Conservation (phyloP, 2,888 invertebrate species). For the Neuroscelio doddi region DNA sequence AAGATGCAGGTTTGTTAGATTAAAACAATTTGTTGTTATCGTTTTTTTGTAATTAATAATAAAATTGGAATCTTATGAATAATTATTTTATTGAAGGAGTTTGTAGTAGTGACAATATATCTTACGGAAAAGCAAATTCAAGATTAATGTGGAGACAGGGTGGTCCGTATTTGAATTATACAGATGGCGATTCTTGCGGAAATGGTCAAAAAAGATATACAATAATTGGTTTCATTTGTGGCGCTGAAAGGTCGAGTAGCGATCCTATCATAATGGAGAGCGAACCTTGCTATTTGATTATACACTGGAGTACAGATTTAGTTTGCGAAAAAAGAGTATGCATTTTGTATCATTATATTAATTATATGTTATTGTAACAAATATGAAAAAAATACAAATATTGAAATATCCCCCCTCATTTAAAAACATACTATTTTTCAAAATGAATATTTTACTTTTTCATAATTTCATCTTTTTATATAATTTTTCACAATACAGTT, state of each 20-base stretch:
- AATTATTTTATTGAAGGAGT: conserved; percentile 51
- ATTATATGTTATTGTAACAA: too few species aligned
- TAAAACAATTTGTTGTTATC: background rate
- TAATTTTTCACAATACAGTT: too few species aligned
- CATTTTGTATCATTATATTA: too few species aligned
- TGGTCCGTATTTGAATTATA: conserved; percentile 66
- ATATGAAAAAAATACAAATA: too few species aligned
- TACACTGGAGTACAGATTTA: conserved; percentile 59
- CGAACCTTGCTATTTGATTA: conserved; percentile 54
- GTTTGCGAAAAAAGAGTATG: conserved; percentile 55
- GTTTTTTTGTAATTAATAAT: conserved; percentile 2
- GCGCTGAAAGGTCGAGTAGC: conserved; percentile 45
- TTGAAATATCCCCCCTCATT: too few species aligned
- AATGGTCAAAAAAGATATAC: conserved; percentile 54
- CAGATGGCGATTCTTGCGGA: conserved; percentile 58
- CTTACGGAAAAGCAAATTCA: conserved; percentile 58
- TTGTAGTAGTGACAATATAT: conserved; percentile 51
- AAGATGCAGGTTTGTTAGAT: conserved; percentile 52
- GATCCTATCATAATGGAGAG: conserved; percentile 53
- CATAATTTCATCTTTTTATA: too few species aligned
- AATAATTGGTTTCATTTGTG: conserved; percentile 60
- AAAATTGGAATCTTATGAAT: conserved; percentile 8
- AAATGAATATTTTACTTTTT: too few species aligned
- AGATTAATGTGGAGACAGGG: conserved; percentile 61
- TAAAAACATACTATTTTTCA: too few species aligned